phyloP scores from a whole-genome alignment of 2,113 vertebrate species.

The Cheirogaleus medius region DNA sequence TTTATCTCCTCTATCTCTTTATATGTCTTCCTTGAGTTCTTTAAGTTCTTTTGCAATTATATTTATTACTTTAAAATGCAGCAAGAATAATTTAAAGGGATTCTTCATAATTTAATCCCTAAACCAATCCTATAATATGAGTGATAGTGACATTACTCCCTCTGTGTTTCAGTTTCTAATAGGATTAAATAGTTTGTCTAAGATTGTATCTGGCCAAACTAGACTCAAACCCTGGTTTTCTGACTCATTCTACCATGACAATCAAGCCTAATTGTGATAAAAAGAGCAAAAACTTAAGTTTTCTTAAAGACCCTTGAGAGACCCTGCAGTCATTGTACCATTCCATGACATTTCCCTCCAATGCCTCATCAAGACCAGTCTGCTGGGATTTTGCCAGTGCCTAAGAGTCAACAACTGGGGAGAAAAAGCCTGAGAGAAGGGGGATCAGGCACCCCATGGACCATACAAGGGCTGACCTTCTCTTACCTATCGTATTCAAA shows the following conservation, averaged over 20 bases:
- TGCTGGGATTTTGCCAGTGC: neutral
- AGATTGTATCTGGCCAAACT: neutral
- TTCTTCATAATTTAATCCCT: neutral
- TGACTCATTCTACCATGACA: neutral
- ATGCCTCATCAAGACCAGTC: neutral
- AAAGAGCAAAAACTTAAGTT: neutral
- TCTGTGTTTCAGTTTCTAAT: constrained; percentile 30
- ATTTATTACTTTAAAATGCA: constrained; percentile 30
- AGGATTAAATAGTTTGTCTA: constrained; percentile 46
- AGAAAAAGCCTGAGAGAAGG: neutral
- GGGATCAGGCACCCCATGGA: neutral
- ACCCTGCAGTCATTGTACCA: no score
- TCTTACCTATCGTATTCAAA: neutral
- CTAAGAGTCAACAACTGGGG: neutral
- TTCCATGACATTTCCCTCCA: neutral
- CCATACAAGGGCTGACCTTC: neutral
- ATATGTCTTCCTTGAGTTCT: neutral
- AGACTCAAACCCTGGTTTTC: neutral
- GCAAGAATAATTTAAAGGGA: neutral
- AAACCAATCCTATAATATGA: neutral
- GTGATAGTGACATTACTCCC: neutral
- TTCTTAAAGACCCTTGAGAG: neutral
- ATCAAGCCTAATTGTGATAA: neutral
- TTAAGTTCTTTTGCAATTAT: neutral
- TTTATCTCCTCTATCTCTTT: neutral